A percentile compares a stretch with the other conserved stretches of the same genome.
Evolutionary conservation across 2,888 invertebrate genomes (phyloP).

Genomic region (Sinotaia quadrata): DNA sequence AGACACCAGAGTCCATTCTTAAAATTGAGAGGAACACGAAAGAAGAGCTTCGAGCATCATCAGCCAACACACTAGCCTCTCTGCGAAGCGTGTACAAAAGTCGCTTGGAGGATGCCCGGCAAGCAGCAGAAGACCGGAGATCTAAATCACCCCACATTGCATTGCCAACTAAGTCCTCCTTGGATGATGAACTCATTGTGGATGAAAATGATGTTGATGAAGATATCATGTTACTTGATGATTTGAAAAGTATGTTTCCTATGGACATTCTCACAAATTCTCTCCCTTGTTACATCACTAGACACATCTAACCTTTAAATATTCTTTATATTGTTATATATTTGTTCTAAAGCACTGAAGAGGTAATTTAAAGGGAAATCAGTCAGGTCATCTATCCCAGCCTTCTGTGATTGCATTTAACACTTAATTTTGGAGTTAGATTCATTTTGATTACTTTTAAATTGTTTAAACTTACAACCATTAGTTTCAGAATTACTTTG

Average conservation of each 20-base stretch:
- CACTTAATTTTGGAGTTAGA: too few species aligned
- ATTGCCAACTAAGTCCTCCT: constrained; percentile 52
- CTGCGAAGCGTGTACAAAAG: constrained; percentile 56
- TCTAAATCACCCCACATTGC: constrained; percentile 60
- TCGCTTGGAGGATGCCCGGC: constrained; percentile 53
- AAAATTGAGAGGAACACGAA: constrained; percentile 43
- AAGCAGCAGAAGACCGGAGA: constrained; percentile 58
- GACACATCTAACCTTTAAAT: too few species aligned
- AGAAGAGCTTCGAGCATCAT: constrained; percentile 49
- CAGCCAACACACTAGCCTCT: constrained; percentile 59
- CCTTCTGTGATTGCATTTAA: too few species aligned
- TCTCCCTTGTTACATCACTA: background rate
- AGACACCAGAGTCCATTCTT: constrained; percentile 17
- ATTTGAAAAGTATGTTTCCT: constrained; percentile 45
- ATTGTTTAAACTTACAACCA: too few species aligned
- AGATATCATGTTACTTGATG: constrained; percentile 9
- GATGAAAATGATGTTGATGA: constrained; percentile 63
- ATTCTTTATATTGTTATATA: too few species aligned
- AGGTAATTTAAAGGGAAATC: too few species aligned
- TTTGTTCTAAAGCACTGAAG: too few species aligned
- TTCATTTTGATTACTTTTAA: too few species aligned
- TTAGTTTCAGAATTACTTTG: too few species aligned
- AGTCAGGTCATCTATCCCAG: too few species aligned
- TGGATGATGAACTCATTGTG: constrained; percentile 55
- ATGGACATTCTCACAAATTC: background rate